Evolutionary conservation across 2,888 invertebrate genomes (phyloP).

Genomic region (Dendrolimus pini): DNA sequence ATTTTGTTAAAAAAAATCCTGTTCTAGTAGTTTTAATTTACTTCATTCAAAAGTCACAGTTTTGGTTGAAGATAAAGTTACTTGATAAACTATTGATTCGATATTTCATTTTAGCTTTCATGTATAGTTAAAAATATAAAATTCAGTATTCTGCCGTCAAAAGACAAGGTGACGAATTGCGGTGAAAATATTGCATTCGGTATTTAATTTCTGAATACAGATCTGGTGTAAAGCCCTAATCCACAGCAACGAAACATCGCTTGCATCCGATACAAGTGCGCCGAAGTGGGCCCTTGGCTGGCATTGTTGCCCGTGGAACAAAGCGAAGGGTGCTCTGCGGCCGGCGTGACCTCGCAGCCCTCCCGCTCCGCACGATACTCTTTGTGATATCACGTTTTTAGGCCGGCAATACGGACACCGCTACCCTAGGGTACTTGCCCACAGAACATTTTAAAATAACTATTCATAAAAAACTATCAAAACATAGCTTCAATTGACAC

Average conservation of each 20-base stretch:
- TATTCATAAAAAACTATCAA: too few species aligned
- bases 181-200: too few species aligned
- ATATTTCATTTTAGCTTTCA: too few species aligned
- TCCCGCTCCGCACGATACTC: conserved; percentile 48
- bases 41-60: too few species aligned
- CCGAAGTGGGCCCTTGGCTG: conserved; percentile 50
- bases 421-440: not conserved
- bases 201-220: conserved; percentile 19
- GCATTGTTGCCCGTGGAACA: conserved; percentile 71
- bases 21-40: too few species aligned
- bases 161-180: too few species aligned
- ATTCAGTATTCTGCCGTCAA: too few species aligned
- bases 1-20: too few species aligned
- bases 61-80: too few species aligned
- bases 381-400: conserved; percentile 72
- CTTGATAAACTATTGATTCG: too few species aligned
- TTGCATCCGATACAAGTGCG: conserved; percentile 68
- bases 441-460: not conserved
- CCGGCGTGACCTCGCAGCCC: conserved; percentile 55
- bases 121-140: too few species aligned
- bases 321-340: conserved; percentile 62
- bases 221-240: conserved; percentile 45
- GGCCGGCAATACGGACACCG: conserved; percentile 30
- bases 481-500: too few species aligned
- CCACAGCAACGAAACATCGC: conserved; percentile 60